Evolutionary conservation across 2,113 vertebrate species (phyloP), one percentile per base, ranked within the genome.

Genomic region (Dipodomys stephensi): DNA sequence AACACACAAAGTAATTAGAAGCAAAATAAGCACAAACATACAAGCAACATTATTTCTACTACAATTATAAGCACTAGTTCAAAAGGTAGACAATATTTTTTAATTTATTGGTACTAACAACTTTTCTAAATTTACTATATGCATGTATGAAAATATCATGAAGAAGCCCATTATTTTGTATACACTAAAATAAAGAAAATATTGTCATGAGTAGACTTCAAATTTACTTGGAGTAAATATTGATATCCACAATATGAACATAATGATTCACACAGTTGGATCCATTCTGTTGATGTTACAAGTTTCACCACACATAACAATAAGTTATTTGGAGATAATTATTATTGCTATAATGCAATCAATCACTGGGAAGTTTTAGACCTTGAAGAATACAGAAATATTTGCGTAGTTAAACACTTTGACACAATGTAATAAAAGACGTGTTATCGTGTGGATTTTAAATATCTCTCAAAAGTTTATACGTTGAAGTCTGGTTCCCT

Each of bases 291-390:
- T 72, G 64, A 89, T 65, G 35, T 3, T 39, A 39, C 18, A 68
- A 46, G 11, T 69, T 69, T 39, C 39, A 39, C 13, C 39, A 19
- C 69, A 15, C 27, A 6, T 35, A 18, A 6, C 10, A 2, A 9
- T n/a, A 35, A 82, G 5, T 85, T 69, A 67, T 32, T 93, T 72
- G 68, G 27, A 95, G 81, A 83, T 25, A 64, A 68, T 23, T 72
- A 35, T 46, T 68, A 62, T 4, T 23, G 23, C 35, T 78, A 79
- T 35, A 74, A 80, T n/a, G 1, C 3, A 53, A 35, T 87, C 49
- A 71, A 10, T 74, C 22, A 27, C 88, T 65, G 87, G n/a, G 22
- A 74, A 39, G 78, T 60, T 74, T 86, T 32, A 90, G 60, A 4
- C 7, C 69, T 88, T 92, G 39, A 94, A 88, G 22, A 91, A 28